Evolutionary conservation across 2,888 invertebrate species (phyloP).

Genomic region (Adelognathus sp.): DNA sequence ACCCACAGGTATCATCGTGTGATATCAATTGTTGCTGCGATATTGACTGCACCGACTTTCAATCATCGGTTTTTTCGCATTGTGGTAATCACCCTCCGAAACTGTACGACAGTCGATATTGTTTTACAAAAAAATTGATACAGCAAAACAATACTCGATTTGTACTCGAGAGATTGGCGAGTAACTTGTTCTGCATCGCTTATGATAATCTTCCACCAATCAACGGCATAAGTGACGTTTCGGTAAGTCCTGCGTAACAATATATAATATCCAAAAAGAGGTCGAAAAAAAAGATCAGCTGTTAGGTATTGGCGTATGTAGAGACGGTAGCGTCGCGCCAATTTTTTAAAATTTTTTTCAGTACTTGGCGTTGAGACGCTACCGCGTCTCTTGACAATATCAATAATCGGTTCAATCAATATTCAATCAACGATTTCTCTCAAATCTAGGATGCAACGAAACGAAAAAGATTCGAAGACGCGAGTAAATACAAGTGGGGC

Average conservation of each 20-base stretch:
- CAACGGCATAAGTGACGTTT: slow-evolving; percentile 68
- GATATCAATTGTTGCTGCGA: slow-evolving; percentile 95
- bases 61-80: slow-evolving; percentile 84
- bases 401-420: neutral
- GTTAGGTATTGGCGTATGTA: too few relatives aligned
- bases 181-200: slow-evolving; percentile 84
- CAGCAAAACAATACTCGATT: slow-evolving; percentile 83
- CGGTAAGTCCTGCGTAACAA: too few relatives aligned
- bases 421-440: neutral
- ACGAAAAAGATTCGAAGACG: slow-evolving; percentile 29
- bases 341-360: too few relatives aligned
- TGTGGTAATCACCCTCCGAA: slow-evolving; percentile 82
- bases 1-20: slow-evolving; percentile 82
- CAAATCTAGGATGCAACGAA: slow-evolving; percentile 22
- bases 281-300: too few relatives aligned
- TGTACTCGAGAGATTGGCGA: slow-evolving; percentile 77
- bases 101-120: slow-evolving; percentile 81
- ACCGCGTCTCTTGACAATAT: too few relatives aligned
- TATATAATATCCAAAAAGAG: too few relatives aligned
- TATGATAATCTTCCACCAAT: slow-evolving; percentile 83
- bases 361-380: too few relatives aligned
- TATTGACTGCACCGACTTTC: slow-evolving; percentile 85
- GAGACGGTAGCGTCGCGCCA: too few relatives aligned
- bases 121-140: slow-evolving; percentile 82
- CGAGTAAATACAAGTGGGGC: slow-evolving; percentile 43